Conservation (phyloP, 2,797 vertebrate species). For the Cichlasoma orientale region DNA sequence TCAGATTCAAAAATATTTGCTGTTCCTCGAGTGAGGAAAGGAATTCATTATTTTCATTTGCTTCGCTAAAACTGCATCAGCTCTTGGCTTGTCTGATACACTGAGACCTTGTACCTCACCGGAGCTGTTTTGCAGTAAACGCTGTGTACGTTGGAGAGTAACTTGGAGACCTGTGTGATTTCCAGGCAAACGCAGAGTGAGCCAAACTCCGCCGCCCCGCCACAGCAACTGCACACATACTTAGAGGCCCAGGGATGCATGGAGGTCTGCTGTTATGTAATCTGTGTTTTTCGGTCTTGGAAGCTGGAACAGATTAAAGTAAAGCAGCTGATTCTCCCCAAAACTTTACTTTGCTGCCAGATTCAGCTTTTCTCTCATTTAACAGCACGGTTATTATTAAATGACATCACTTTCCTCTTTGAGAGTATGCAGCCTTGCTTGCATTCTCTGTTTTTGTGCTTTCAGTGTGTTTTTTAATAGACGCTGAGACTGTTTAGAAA, state of each 20-base stretch:
- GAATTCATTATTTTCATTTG: slow-evolving; percentile 19
- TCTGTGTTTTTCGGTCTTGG: slow-evolving; percentile 56
- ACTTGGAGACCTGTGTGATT: slow-evolving; percentile 48
- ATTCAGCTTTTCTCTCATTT: slow-evolving; percentile 47
- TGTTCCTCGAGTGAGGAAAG: slow-evolving; percentile 10
- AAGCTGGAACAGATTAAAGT: slow-evolving; percentile 72
- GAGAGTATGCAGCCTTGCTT: slow-evolving; percentile 44
- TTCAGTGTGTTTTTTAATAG: slow-evolving; percentile 66
- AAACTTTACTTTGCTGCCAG: slow-evolving; percentile 29
- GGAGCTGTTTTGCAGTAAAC: slow-evolving; percentile 15
- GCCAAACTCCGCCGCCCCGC: slow-evolving; percentile 38
- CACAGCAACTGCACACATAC: slow-evolving; percentile 56
- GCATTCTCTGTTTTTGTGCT: slow-evolving; percentile 41
- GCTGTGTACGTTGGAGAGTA: slow-evolving; percentile 18
- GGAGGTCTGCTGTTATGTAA: slow-evolving; percentile 72
- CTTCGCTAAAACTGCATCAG: slow-evolving; percentile 29
- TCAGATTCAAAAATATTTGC: not conserved
- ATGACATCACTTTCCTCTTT: slow-evolving; percentile 72
- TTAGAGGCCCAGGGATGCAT: slow-evolving; percentile 59
- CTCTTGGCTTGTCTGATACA: not conserved
- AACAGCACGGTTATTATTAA: slow-evolving; percentile 61
- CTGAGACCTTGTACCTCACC: not conserved
- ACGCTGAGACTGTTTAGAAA: slow-evolving; percentile 39
- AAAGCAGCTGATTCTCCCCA: slow-evolving; percentile 54
- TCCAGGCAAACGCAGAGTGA: slow-evolving; percentile 30